Conservation (phyloP, 2,797 vertebrate genomes). For the Phrynocephalus vlangalii region DNA sequence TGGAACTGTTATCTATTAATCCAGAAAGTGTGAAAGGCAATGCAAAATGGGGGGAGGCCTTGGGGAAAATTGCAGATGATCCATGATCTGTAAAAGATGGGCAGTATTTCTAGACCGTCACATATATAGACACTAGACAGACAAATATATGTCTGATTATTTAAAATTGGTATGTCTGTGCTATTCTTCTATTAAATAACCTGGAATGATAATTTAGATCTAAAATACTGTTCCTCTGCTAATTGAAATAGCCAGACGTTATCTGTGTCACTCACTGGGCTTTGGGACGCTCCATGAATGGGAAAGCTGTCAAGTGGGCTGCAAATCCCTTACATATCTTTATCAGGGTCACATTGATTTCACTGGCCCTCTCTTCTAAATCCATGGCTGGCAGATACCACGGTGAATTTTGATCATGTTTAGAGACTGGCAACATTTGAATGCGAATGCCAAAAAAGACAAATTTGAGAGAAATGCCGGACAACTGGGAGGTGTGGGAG, state of each 20-base stretch:
- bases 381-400: slow-evolving; percentile 1
- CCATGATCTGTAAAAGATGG: slow-evolving; percentile 25
- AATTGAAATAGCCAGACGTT: slow-evolving; percentile 35
- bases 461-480: not conserved
- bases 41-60: not conserved
- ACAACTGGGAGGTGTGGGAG: not conserved
- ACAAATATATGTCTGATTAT: not conserved
- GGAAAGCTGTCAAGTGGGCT: slow-evolving; percentile 42
- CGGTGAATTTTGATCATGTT: slow-evolving; percentile 17
- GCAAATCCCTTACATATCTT: slow-evolving; percentile 40
- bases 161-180: slow-evolving; percentile 1
- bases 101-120: slow-evolving; percentile 16
- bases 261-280: slow-evolving; percentile 24
- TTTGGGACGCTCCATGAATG: slow-evolving; percentile 18
- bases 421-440: slow-evolving; percentile 3
- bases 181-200: slow-evolving; percentile 30
- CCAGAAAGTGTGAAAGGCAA: slow-evolving; percentile 34
- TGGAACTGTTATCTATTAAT: slow-evolving; percentile 24
- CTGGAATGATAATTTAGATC: slow-evolving; percentile 41
- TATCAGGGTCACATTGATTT: slow-evolving; percentile 29
- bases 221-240: slow-evolving; percentile 7
- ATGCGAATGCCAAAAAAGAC: not conserved
- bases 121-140: not conserved
- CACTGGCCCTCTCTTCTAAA: slow-evolving; percentile 26
- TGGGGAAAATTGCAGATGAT: slow-evolving; percentile 36